Evolutionary conservation across 2,797 vertebrate genomes (phyloP).

Genomic region (Oceanodroma leucorhoa): DNA sequence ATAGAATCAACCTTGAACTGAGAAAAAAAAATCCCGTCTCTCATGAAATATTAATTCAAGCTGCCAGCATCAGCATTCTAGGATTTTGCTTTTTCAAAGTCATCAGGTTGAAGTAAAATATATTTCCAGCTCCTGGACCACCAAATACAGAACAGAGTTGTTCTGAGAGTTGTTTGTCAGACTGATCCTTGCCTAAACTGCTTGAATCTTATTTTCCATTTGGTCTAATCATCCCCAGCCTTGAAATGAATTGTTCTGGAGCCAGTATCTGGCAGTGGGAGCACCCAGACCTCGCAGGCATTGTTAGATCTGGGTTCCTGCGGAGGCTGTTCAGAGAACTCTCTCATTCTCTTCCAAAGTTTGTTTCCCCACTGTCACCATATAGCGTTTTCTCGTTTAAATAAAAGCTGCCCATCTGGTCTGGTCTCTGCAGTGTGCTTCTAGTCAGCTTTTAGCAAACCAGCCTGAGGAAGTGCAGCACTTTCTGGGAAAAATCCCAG

Average conservation of each 20-base stretch:
- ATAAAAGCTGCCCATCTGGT: constrained; percentile 26
- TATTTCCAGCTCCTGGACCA: not conserved
- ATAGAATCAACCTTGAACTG: not conserved
- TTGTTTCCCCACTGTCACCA: not conserved
- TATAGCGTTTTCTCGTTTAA: not conserved
- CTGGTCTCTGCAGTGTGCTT: not conserved
- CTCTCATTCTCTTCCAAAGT: not conserved
- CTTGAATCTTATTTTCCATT: constrained; percentile 41
- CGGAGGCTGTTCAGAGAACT: not conserved
- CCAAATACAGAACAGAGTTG: not conserved
- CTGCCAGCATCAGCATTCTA: constrained; percentile 23
- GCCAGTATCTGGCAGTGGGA: constrained; percentile 13
- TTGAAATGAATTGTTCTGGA: constrained; percentile 23
- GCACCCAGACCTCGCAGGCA: not conserved
- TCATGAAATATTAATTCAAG: constrained; percentile 16
- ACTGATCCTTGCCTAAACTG: not conserved
- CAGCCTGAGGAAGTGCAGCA: not conserved
- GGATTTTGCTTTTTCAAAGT: constrained; percentile 26
- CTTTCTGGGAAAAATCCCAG: constrained; percentile 16
- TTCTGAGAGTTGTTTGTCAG: constrained; percentile 7
- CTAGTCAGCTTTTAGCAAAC: constrained; percentile 8
- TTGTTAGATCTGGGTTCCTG: constrained; percentile 26
- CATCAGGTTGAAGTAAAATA: not conserved
- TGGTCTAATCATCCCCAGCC: constrained; percentile 12
- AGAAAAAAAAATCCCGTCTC: not conserved